phyloP scores from a whole-genome alignment of 23 tunicate species.

The Trididemnum nubilum region DNA sequence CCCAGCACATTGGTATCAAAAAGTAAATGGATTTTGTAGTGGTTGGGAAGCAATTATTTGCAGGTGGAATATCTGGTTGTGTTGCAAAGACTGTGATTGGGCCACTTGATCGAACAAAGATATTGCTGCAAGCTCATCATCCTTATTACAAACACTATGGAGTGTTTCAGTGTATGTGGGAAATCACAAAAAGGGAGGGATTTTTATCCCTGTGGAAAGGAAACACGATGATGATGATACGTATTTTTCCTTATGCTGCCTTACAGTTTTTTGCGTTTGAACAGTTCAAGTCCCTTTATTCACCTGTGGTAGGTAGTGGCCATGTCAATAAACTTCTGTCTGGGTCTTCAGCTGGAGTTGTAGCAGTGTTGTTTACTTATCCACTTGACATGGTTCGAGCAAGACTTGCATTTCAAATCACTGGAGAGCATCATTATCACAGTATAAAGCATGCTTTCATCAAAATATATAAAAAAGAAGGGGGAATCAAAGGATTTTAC shows the following conservation, averaged over 20 bases:
- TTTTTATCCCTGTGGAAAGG: constrained; percentile 85
- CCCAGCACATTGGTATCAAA: no score
- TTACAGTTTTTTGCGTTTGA: constrained; percentile 78
- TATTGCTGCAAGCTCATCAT: constrained; percentile 83
- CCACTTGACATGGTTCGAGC: constrained; percentile 88
- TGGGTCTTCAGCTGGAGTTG: constrained; percentile 81
- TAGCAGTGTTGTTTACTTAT: constrained; percentile 68
- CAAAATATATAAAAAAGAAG: constrained; percentile 64
- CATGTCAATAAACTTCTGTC: constrained; percentile 61
- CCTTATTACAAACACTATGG: constrained; percentile 85
- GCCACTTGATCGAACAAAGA: constrained; percentile 88
- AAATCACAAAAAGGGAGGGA: constrained; percentile 77
- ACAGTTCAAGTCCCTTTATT: constrained; percentile 40
- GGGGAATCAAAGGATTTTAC: constrained; percentile 83
- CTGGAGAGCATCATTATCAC: constrained; percentile 82
- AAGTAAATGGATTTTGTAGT: constrained; percentile 19
- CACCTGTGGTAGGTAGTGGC: constrained; percentile 24
- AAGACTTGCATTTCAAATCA: constrained; percentile 78
- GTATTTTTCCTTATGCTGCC: constrained; percentile 87
- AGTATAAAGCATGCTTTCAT: constrained; percentile 54
- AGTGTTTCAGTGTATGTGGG: constrained; percentile 57
- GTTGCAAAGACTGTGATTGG: constrained; percentile 77
- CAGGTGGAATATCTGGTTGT: constrained; percentile 92
- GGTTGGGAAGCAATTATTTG: constrained; percentile 45
- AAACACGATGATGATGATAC: constrained; percentile 90